Evolutionary conservation across 1,140 invertebrate species (phyloP), one percentile per base, ranked within the genome.

Genomic region (Aphis gossypii): DNA sequence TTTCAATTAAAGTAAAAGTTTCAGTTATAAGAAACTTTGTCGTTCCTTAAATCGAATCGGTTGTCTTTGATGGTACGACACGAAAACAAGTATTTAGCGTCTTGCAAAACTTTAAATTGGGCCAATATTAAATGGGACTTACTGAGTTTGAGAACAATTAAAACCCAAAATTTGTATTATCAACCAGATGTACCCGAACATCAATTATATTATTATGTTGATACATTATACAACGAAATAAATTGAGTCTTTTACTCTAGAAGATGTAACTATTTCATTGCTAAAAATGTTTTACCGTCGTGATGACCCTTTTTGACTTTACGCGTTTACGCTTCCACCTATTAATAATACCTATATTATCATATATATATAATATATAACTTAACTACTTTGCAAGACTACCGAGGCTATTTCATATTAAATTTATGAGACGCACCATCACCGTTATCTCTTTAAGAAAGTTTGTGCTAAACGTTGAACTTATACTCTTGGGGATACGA

Each of bases 1-100:
- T 90, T 90, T 90, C 88, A 90, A 90, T 90, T 90, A 90, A 41
- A 90, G 87, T 89, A 89, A 89, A 89, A 89, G 87, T 89, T 89
- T 89, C 48, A 38, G n/a, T n/a, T 38, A 25, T 41, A 90, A 38
- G 35, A 90, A 90, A 90, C 51, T 90, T 90, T 41, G 87, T 60
- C 11, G 35, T 60, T 35, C 88, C 35, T 20, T n/a, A 35, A 89
- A 89, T 89, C 87, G 87, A 89, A 51, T 51, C 21, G 87, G 87
- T 54, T 38, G 48, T 89, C 20, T 54, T 54, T 51, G 48, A 89
- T 48, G 48, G 87, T 38, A 54, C 35, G 87, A 89, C 87, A 89
- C 48, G 35, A 35, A 54, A 89, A 89, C 87, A 89, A 60, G 54
- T 90, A 90, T 90, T 90, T 90, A 90, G 9, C 88, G 54, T 60